Base-by-base conservation (phyloP, 2,113 vertebrate genomes). In the Halcyon malimbica region DNA sequence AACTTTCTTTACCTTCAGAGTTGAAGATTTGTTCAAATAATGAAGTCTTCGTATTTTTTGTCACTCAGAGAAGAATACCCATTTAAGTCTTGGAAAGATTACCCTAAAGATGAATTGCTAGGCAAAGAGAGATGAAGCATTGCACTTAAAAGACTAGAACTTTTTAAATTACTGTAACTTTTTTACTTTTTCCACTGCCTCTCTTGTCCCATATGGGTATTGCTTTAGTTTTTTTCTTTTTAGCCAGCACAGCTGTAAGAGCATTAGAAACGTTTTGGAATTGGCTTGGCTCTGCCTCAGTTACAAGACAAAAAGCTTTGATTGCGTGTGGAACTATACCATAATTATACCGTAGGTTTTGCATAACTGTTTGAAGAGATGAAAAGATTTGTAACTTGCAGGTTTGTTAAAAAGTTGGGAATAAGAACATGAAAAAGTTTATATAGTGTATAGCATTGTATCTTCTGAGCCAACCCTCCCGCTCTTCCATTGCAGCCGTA, bases 361-460 rank as follows among this genome's bases (percentile, higher is more conserved):
- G 92, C 92, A 88, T 95, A 90, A 80, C 93, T 90, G 68, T 89
- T 94, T 88, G 75, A 93, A 94, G 88, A 96, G 87, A 95, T 96
- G 75, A 95, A 94, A 91, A 94, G 95, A 87, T 68, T 69, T 37
- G 64, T 82, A 87, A 93, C 80, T 76, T 81, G 33, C 26, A 70
- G 39, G 56, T 83, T 92, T 96, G 68, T 78, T 87, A 57, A 71
- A 84, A 91, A 48, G 56, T 83, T 96, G 85, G 82, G 90, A 83
- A 93, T 57, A 74, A 56, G 50, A 90, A 80, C 82, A 70, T 37
- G 33, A 86, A 91, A 73, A 92, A 63, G 65, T 87, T 91, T 23
- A 53, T 69, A 11, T 14, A 46, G 29, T 78, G 37, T 82, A 53
- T 23, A 62, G 63, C 92, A 60, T 4, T 35, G 4, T 88, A 46